phyloP scores from a whole-genome alignment of 2,797 vertebrate species.

The Tiaroga cobitis region DNA sequence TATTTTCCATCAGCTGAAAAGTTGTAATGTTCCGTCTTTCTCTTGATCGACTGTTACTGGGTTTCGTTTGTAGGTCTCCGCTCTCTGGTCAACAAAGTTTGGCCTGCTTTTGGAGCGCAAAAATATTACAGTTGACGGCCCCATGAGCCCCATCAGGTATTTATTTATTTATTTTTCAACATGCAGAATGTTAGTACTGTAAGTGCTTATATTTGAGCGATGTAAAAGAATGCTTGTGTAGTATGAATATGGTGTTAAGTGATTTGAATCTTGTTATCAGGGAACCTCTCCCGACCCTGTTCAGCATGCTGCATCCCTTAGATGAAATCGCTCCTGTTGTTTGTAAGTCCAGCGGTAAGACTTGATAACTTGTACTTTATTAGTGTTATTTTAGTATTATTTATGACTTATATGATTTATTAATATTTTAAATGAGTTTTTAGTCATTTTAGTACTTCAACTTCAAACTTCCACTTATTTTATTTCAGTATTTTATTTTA shows the following conservation, averaged over 20 bases:
- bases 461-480: neutral
- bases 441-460: neutral
- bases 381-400: neutral
- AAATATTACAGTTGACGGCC: conserved; percentile 82
- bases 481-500: neutral
- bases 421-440: neutral
- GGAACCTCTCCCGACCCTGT: conserved; percentile 92
- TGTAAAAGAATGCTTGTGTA: neutral
- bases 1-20: neutral
- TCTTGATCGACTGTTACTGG: neutral
- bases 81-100: conserved; percentile 93
- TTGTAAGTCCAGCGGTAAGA: conserved; percentile 87
- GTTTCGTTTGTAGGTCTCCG: conserved; percentile 82
- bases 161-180: neutral
- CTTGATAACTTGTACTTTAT: neutral
- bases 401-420: too few species aligned
- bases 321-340: conserved; percentile 95
- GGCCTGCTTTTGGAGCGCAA: conserved; percentile 92
- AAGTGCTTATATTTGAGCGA: neutral
- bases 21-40: neutral
- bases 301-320: conserved; percentile 96
- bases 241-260: neutral
- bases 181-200: neutral
- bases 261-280: conserved; percentile 58
- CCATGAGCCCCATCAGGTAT: conserved; percentile 84